These are phyloP conservation scores for Syngnathus floridae DNA, from an alignment of 2,113 vertebrate species.

Conservation along the genomic window DNA sequence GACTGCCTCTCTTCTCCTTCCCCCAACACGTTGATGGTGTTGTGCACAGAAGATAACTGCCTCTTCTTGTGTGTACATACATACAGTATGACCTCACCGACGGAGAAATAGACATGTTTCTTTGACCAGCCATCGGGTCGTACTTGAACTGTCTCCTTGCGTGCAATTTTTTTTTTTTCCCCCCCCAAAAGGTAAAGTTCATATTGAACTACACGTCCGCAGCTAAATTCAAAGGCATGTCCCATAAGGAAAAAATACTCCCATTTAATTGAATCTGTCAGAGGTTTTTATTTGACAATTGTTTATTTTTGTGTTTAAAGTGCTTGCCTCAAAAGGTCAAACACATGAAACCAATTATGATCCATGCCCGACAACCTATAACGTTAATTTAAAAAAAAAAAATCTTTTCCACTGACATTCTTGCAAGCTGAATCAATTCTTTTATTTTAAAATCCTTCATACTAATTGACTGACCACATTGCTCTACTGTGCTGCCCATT, in stretches of 20 bases:
- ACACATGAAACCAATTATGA: slow-evolving; percentile 1
- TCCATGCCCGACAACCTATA: neutral
- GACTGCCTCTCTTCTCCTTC: slow-evolving; percentile 39
- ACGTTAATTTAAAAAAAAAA: neutral
- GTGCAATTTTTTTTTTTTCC: neutral
- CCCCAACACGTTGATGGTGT: slow-evolving; percentile 41
- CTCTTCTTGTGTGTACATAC: neutral
- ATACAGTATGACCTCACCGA: neutral
- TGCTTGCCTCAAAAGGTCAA: neutral
- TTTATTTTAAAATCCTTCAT: neutral
- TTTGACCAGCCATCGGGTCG: neutral
- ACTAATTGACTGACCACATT: too few relatives aligned
- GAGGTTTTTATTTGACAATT: neutral
- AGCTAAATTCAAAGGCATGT: neutral
- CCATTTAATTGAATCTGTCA: neutral
- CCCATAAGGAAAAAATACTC: neutral
- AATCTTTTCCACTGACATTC: neutral
- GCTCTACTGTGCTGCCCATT: too few relatives aligned
- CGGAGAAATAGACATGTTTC: neutral
- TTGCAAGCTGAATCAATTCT: neutral
- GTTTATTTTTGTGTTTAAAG: slow-evolving; percentile 1
- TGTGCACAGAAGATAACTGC: slow-evolving; percentile 6
- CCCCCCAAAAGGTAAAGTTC: neutral
- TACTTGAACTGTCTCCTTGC: neutral
- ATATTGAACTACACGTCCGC: neutral